Evolutionary conservation across 2,888 invertebrate species (phyloP).

Genomic region (Eristalis intricaria): DNA sequence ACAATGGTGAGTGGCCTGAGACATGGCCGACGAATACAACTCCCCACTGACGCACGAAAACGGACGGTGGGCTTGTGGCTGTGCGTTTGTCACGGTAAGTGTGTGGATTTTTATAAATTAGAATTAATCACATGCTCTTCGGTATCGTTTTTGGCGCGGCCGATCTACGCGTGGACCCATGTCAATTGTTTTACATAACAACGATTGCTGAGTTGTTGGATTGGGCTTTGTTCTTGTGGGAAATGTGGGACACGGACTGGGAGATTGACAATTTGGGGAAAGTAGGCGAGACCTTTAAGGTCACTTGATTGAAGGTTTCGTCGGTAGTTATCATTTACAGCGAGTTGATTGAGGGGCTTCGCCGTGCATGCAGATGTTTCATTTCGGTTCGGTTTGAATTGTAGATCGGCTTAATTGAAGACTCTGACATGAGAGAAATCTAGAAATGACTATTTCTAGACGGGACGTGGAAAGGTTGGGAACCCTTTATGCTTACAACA

Average conservation of each 20-base stretch:
- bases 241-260: not conserved
- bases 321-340: not conserved
- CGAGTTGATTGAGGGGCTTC: not conserved
- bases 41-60: not conserved
- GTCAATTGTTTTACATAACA: constrained; percentile 38
- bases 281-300: not conserved
- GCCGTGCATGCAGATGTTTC: not conserved
- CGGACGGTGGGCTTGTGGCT: not conserved
- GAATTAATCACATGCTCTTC: constrained; percentile 46
- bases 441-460: not conserved
- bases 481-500: not conserved
- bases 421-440: not conserved
- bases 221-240: constrained; percentile 19
- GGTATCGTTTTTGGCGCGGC: constrained; percentile 31
- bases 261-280: not conserved
- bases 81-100: not conserved
- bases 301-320: not conserved
- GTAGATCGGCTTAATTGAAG: not conserved
- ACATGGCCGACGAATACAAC: constrained; percentile 38
- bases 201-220: not conserved
- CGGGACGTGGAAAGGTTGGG: not conserved
- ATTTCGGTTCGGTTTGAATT: not conserved
- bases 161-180: constrained; percentile 17
- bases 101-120: constrained; percentile 43
- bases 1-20: constrained; percentile 54